Base-by-base conservation (phyloP, 1,140 invertebrate species). In the Camponotus pennsylvanicus region DNA sequence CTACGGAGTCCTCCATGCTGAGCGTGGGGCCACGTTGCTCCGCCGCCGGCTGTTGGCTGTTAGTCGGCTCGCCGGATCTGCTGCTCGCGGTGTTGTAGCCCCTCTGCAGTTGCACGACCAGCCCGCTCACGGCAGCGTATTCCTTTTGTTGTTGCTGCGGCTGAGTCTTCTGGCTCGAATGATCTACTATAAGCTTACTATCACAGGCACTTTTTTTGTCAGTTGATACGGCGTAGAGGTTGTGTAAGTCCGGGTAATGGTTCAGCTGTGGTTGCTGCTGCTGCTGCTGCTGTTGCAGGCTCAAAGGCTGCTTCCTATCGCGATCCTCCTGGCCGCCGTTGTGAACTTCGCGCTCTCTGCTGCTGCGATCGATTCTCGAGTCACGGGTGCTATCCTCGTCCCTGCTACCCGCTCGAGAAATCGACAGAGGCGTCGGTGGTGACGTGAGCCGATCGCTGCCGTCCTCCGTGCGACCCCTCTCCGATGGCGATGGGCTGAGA, bases 131-230 rank as follows among this genome's bases (percentile, higher is more conserved):
- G 15, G 90, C 89, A 76, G 89, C 93, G 66, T 87, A 89, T 42
- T 93, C 91, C 66, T 92, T 92, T 37, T 89, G 92, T 70, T 92
- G 92, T 88, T 94, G 92, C 64, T 92, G 92, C 87, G 93, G 94
- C 86, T 95, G 94, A 94, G 92, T 94, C 91, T 95, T 95, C 94
- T 95, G 95, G 93, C 94, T 95, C 93, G 95, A 95, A 94, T 95
- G 95, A 93, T 95, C 94, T 94, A 95, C 93, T 95, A 95, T 94
- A 95, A 95, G 94, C 93, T 95, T 95, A 95, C 94, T 95, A 95
- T 95, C 95, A 95, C 95, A 95, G 95, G 95, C 95, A 95, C 95
- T 95, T 95, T 95, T 95, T 95, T 95, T 95, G 91, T 95, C 94
- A 94, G 93, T 95, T 94, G 95, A 94, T 92, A 93, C 94, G 93